A percentile compares a stretch with the other conserved stretches of the same genome.
These are phyloP conservation scores for Nesidiocoris tenuis DNA, from an alignment of 2,888 invertebrate species.

Conservation along the genomic window DNA sequence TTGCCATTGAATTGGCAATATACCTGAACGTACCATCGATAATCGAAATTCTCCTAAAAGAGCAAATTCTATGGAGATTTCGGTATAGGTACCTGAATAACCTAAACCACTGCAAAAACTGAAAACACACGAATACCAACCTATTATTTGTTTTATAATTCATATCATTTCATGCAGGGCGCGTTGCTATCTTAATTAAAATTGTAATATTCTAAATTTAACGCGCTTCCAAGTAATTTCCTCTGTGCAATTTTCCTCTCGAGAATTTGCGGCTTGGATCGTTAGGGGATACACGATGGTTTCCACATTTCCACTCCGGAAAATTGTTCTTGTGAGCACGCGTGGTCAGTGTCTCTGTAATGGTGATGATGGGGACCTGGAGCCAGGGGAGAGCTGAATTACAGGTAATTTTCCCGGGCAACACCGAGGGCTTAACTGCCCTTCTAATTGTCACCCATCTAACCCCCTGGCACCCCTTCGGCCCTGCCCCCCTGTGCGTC, in stretches of 20 bases:
- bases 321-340: not conserved
- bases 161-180: too few relatives aligned
- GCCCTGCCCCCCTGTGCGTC: not conserved
- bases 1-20: too few relatives aligned
- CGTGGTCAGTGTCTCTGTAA: not conserved
- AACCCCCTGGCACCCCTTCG: not conserved
- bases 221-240: not conserved
- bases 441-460: conserved; percentile 38
- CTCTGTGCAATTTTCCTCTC: not conserved
- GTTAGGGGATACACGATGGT: not conserved
- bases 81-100: too few relatives aligned
- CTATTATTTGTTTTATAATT: too few relatives aligned
- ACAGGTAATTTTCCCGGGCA: conserved; percentile 40
- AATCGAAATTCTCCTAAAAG: too few relatives aligned
- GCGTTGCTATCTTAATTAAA: too few relatives aligned
- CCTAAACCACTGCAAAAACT: too few relatives aligned
- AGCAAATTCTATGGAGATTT: too few relatives aligned
- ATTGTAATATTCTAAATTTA: not conserved
- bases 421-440: conserved; percentile 34
- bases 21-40: too few relatives aligned
- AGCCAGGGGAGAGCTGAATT: conserved; percentile 25
- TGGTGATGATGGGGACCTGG: not conserved
- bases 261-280: not conserved
- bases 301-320: not conserved
- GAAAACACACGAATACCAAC: too few relatives aligned